Base-by-base conservation (phyloP, 2,113 vertebrate genomes). In the Anarrhichthys ocellatus region DNA sequence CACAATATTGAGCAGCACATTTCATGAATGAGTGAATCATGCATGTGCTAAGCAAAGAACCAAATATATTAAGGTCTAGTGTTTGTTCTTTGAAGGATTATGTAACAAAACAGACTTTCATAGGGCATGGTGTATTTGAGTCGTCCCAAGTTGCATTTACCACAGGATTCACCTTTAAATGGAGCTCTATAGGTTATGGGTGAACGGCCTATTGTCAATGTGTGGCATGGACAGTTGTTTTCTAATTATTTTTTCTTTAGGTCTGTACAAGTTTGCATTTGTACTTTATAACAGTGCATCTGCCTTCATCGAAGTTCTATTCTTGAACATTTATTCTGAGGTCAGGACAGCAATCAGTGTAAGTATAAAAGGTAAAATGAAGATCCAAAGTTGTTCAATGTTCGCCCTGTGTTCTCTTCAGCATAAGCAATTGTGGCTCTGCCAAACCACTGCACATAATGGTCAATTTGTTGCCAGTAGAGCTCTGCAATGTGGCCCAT, bases 381-480 rank as follows among this genome's bases (percentile, higher is more conserved):
- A 61, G 36, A 17, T 4, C 10, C 4, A 63, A 20, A 20, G 63
- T 70, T 83, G 5, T 54, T 22, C 52, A 54, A 54, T 56, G 52
- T 10, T 56, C n/a, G 7, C 67, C 0, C 44, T 1, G 0, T 44
- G 24, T 20, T 67, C 17, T 73, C 42, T 64, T 17, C 42, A 64
- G 50, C 54, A 36, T 74, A 76, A 79, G 34, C 44, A 80, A 29
- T 4, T n/a, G 20, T n/a, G 4, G n/a, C 29, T 64, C 24, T 58
- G 77, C 63, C 58, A 79, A 91, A 77, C 64, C 36, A 52, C 15
- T 61, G 29, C 56, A 40, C 63, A 81, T 81, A 76, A 77, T 58
- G 70, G 81, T 85, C 81, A 78, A 61, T 86, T 84, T 80, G 75
- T 78, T 72, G 81, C 15, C 75, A 61, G 40, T 48, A 36, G 71